Conservation (phyloP, 2,888 invertebrate species). For the Apodemia hepburni region DNA sequence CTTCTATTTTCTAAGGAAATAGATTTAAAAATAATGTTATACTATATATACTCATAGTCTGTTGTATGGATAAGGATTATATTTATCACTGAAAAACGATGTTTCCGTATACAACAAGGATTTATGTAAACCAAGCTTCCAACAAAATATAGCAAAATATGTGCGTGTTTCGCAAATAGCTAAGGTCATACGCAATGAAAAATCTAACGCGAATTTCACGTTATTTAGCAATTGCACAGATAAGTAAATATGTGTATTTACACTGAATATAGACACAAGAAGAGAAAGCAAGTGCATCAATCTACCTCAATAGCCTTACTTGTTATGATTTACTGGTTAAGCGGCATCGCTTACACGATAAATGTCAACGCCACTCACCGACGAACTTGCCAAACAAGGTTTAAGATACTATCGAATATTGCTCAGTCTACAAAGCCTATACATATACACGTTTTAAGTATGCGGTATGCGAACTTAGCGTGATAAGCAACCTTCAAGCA, state of each 20-base stretch:
- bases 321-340: slow-evolving; percentile 14
- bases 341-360: slow-evolving; percentile 5
- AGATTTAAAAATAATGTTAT: too few relatives aligned
- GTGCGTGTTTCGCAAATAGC: not conserved
- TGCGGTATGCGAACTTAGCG: slow-evolving; percentile 1
- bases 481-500: slow-evolving; percentile 1
- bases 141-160: not conserved
- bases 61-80: not conserved
- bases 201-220: not conserved
- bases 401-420: slow-evolving; percentile 12
- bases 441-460: not conserved
- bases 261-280: not conserved
- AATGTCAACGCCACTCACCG: slow-evolving; percentile 15
- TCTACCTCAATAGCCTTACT: slow-evolving; percentile 15
- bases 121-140: not conserved
- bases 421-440: not conserved
- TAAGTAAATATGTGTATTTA: slow-evolving; percentile 1
- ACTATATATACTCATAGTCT: not conserved
- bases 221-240: not conserved
- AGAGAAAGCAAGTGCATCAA: slow-evolving; percentile 14
- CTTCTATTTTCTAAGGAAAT: too few relatives aligned
- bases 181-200: not conserved
- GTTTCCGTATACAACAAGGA: not conserved
- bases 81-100: not conserved
- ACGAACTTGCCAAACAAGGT: slow-evolving; percentile 9